These are phyloP conservation scores for Tuberolachnus salignus DNA, from an alignment of 2,888 invertebrate species.

Conservation along the genomic window DNA sequence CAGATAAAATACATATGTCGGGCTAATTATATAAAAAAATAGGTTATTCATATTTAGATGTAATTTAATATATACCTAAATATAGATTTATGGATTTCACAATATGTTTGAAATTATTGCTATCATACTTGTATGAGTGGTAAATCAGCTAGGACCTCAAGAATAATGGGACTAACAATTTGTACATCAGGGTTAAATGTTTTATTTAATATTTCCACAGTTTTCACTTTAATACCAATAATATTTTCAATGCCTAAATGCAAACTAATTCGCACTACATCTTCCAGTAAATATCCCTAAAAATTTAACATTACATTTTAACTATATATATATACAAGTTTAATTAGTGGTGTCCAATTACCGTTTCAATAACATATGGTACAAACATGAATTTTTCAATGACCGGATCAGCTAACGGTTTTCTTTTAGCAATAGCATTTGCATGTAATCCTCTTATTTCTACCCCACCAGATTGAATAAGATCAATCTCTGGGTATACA, in stretches of 20 bases:
- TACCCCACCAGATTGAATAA: too few species aligned
- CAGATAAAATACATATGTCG: conserved; percentile 67
- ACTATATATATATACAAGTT: neutral
- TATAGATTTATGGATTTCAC: too few species aligned
- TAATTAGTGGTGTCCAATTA: conserved; percentile 21
- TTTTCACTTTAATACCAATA: conserved; percentile 69
- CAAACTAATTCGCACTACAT: conserved; percentile 69
- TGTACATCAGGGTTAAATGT: conserved; percentile 66
- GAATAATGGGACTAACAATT: conserved; percentile 67
- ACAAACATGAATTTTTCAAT: conserved; percentile 78
- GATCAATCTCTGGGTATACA: too few species aligned
- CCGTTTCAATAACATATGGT: conserved; percentile 65
- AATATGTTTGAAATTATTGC: too few species aligned
- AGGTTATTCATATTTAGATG: too few species aligned
- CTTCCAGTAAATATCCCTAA: conserved; percentile 62
- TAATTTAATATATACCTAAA: conserved; percentile 62
- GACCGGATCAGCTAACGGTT: too few species aligned
- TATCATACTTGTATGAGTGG: conserved; percentile 61
- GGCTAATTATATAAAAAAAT: conserved; percentile 65
- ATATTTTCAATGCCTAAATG: conserved; percentile 78
- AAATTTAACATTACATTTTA: conserved; percentile 43
- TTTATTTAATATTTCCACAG: conserved; percentile 66
- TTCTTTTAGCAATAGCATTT: too few species aligned
- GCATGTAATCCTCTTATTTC: too few species aligned
- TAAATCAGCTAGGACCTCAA: conserved; percentile 70